These are phyloP conservation scores for Lipophrys pholis DNA, from an alignment of 2,113 vertebrate species.

Conservation along the genomic window DNA sequence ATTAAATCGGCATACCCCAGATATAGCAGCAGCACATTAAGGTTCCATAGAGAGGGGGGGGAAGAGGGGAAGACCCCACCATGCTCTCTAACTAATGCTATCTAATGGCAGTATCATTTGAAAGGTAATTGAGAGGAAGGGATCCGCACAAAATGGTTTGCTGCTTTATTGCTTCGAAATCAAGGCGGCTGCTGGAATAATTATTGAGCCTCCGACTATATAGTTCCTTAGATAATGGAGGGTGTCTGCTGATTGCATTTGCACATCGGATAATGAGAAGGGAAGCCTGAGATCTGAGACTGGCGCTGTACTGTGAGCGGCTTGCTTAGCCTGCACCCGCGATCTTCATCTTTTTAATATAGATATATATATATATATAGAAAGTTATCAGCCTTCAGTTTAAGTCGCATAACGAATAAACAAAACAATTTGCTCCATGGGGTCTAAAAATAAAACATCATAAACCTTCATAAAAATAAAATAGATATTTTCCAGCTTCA, in stretches of 20 bases:
- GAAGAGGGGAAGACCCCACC: constrained; percentile 1
- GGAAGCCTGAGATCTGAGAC: constrained; percentile 13
- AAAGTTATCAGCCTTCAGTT: too few species aligned
- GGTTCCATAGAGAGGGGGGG: constrained; percentile 6
- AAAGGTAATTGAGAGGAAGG: constrained; percentile 66
- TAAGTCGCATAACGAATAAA: too few species aligned
- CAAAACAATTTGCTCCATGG: too few species aligned
- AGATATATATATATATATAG: too few species aligned
- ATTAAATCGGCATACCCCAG: constrained; percentile 15
- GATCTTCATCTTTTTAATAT: too few species aligned
- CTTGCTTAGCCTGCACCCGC: too few species aligned
- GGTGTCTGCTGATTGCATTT: constrained; percentile 34
- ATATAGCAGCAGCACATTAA: constrained; percentile 33
- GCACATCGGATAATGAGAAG: constrained; percentile 39
- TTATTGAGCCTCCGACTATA: constrained; percentile 22
- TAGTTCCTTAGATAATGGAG: constrained; percentile 43
- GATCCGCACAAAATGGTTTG: constrained; percentile 25
- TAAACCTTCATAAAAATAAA: too few species aligned
- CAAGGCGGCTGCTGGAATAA: constrained; percentile 38
- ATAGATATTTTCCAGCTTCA: too few species aligned
- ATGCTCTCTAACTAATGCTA: constrained; percentile 26
- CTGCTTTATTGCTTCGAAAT: constrained; percentile 53
- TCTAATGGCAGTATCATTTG: constrained; percentile 47
- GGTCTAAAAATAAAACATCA: too few species aligned
- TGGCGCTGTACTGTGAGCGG: constrained; percentile 2